Evolutionary conservation across 2,113 vertebrate genomes (phyloP), one percentile per base, ranked within the genome.

Genomic region (Sakesphorus luctuosus): DNA sequence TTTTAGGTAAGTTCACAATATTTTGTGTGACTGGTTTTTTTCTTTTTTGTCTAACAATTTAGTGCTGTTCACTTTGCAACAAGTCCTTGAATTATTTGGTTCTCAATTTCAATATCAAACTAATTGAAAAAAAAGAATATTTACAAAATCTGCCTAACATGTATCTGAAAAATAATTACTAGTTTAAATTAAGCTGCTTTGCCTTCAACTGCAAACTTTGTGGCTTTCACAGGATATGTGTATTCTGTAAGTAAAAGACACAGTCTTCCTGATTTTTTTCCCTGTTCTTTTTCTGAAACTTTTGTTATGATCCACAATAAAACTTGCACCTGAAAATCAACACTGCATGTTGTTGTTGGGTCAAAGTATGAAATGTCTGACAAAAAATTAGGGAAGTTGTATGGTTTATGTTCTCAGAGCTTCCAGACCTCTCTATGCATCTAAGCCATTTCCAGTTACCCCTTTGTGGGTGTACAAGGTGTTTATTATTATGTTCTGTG

Each of bases 251-350:
- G 20, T 53, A 84, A 84, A 28, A 73, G 18, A 71, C 35, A 61
- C 86, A 26, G 20, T 67, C 21, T 73, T 87, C 84, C 55, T 90
- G 59, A 35, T 63, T 92, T 87, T 85, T 93, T 78, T 87, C 58
- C 46, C 43, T 81, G 20, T 92, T 80, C 55, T 91, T 94, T 93
- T 87, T 69, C 74, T 78, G 82, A 94, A 81, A 79, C 43, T 31
- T 87, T 93, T 88, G 44, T 94, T 97, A 76, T 49, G 83, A 89
- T 87, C 35, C 96, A 96, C 93, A 97, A 97, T 96, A 97, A 96
- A 97, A 89, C 86, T 76, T 84, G 68, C 92, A 96, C 86, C 52
- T 92, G 59, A 77, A 82, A 87, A 78, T 84, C 53, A 55, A 49
- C 44, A 46, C 11, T 38, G 35, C n/a, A 38, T 84, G 24, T 90